Percentiles rank a stretch among this genome's conserved stretches.
These are phyloP conservation scores for Xiphorhynchus erythropygius DNA, from an alignment of 2,797 vertebrate genomes.

Conservation along the genomic window DNA sequence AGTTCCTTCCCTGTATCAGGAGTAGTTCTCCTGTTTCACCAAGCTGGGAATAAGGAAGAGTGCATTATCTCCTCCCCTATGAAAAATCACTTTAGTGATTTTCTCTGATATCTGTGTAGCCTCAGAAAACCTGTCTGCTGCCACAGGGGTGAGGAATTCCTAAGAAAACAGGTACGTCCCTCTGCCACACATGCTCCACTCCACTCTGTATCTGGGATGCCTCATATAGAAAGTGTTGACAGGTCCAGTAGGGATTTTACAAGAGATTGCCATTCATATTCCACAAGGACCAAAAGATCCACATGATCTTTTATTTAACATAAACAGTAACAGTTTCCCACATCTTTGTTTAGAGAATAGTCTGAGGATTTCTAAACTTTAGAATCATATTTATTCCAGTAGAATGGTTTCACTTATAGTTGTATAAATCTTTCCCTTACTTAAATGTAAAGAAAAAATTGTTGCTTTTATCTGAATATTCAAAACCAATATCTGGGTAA, in stretches of 20 bases:
- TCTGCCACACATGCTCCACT: background rate
- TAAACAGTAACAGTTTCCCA: slow-evolving; percentile 88
- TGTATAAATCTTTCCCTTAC: slow-evolving; percentile 76
- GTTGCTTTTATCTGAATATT: slow-evolving; percentile 38
- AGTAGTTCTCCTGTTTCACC: background rate
- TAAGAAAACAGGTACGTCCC: slow-evolving; percentile 36
- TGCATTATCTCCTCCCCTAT: background rate
- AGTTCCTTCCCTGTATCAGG: background rate
- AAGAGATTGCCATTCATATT: slow-evolving; percentile 72
- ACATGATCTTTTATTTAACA: slow-evolving; percentile 79
- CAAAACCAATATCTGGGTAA: slow-evolving; percentile 46
- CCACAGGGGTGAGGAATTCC: background rate
- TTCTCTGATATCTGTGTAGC: background rate
- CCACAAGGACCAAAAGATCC: slow-evolving; percentile 68
- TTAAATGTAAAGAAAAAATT: slow-evolving; percentile 35
- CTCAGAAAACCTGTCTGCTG: slow-evolving; percentile 16
- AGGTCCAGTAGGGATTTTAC: slow-evolving; percentile 55
- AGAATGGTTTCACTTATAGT: slow-evolving; percentile 76
- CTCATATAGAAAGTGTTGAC: slow-evolving; percentile 59
- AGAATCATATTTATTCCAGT: slow-evolving; percentile 80
- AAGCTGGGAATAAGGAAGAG: background rate
- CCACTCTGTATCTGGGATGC: slow-evolving; percentile 49
- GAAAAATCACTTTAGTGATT: background rate
- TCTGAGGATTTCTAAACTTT: slow-evolving; percentile 83
- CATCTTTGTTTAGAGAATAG: slow-evolving; percentile 86